A percentile compares a stretch with the other conserved stretches of the same genome.
These are phyloP conservation scores for Laspeyria flexula DNA, from an alignment of 2,888 invertebrate species.

Conservation along the genomic window DNA sequence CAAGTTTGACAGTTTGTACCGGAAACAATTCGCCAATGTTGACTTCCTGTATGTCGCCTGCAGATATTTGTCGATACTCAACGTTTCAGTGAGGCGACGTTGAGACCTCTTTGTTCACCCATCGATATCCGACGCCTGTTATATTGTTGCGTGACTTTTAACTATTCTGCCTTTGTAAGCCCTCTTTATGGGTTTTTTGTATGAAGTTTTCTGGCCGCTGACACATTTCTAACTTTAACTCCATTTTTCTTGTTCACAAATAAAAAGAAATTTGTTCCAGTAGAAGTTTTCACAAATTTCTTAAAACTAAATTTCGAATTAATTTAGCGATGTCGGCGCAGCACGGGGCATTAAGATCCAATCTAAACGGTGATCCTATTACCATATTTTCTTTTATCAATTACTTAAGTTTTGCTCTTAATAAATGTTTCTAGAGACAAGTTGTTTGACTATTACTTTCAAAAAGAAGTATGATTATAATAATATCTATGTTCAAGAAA, in stretches of 20 bases:
- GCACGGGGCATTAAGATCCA: not conserved
- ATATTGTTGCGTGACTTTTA: slow-evolving; percentile 64
- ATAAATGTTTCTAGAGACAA: not conserved
- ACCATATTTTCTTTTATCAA: slow-evolving; percentile 1
- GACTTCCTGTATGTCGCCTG: slow-evolving; percentile 40
- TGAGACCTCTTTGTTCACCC: slow-evolving; percentile 61
- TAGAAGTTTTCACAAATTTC: not conserved
- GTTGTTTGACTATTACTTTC: not conserved
- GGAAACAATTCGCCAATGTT: not conserved
- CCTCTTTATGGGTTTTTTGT: slow-evolving; percentile 49
- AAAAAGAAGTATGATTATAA: not conserved
- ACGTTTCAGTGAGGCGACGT: slow-evolving; percentile 57
- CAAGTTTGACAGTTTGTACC: not conserved
- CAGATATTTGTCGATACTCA: slow-evolving; percentile 65
- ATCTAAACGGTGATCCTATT: not conserved
- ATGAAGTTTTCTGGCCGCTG: slow-evolving; percentile 34
- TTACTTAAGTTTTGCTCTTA: not conserved
- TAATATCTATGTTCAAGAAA: too few species aligned
- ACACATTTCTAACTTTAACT: slow-evolving; percentile 32
- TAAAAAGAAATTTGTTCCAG: not conserved
- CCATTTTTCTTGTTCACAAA: slow-evolving; percentile 23
- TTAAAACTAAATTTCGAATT: not conserved
- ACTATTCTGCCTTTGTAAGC: slow-evolving; percentile 54
- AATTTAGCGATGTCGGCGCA: not conserved
- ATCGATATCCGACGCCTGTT: slow-evolving; percentile 58